Conservation (phyloP, 2,797 vertebrate genomes). For the Bradypus variegatus region DNA sequence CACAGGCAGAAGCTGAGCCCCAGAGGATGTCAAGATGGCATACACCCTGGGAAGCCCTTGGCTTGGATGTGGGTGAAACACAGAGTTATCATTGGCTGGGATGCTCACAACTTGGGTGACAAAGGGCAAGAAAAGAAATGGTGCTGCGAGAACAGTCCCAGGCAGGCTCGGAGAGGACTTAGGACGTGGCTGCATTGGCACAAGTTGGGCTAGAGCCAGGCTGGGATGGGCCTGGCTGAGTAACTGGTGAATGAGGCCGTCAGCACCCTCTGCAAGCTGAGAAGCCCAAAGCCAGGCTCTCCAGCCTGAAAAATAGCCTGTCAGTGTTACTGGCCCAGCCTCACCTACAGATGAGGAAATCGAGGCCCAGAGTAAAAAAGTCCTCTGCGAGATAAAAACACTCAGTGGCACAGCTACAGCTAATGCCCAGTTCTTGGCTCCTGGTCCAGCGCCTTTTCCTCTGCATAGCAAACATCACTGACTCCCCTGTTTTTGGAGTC, state of each 20-base stretch:
- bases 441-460: not conserved
- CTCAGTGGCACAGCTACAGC: not conserved
- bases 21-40: not conserved
- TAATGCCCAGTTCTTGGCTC: not conserved
- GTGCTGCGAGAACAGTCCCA: not conserved
- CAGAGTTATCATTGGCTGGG: not conserved
- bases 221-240: not conserved
- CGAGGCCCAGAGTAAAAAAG: not conserved
- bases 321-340: not conserved
- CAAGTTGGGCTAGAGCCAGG: not conserved
- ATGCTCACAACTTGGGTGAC: not conserved
- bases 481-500: too few species aligned
- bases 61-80: not conserved
- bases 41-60: not conserved
- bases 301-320: not conserved
- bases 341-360: not conserved
- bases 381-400: too few species aligned
- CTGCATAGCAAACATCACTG: not conserved
- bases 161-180: not conserved
- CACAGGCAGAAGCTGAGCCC: not conserved
- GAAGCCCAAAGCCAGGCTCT: not conserved
- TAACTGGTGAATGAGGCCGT: accelerated
- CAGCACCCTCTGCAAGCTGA: accelerated
- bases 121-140: not conserved
- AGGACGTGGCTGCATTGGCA: not conserved